Evolutionary conservation across 2,797 vertebrate genomes (phyloP).

Genomic region (Borostomias antarcticus): DNA sequence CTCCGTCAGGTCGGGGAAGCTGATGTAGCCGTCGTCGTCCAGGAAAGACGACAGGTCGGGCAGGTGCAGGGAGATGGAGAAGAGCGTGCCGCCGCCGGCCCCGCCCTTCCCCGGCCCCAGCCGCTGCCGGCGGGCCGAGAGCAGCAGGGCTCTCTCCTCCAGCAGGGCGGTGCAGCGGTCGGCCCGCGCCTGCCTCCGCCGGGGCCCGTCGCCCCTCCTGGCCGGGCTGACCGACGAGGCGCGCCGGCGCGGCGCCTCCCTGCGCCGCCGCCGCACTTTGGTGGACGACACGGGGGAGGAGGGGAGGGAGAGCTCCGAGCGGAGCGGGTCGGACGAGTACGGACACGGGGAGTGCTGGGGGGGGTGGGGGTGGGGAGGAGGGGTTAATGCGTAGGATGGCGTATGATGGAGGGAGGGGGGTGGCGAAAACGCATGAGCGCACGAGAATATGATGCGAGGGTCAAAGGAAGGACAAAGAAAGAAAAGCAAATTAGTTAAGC

Average conservation of each 20-base stretch:
- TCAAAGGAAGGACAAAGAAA: constrained; percentile 83
- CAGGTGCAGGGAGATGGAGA: constrained; percentile 99
- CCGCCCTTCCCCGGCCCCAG: constrained; percentile 77
- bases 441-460: constrained; percentile 79
- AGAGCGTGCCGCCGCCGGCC: constrained; percentile 81
- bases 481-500: constrained; percentile 89
- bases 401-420: constrained; percentile 47
- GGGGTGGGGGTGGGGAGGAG: constrained; percentile 49
- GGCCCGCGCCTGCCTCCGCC: constrained; percentile 63
- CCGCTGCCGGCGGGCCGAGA: constrained; percentile 83
- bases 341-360: constrained; percentile 75
- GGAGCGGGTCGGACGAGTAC: constrained; percentile 79
- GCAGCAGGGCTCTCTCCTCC: constrained; percentile 79
- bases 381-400: constrained; percentile 33
- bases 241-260: constrained; percentile 77
- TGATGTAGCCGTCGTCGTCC: constrained; percentile 96
- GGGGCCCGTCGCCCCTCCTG: constrained; percentile 59
- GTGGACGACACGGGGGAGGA: constrained; percentile 78
- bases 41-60: constrained; percentile 90
- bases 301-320: constrained; percentile 78
- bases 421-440: constrained; percentile 53
- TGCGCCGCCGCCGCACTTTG: constrained; percentile 87
- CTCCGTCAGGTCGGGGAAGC: constrained; percentile 91
- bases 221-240: constrained; percentile 72
- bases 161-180: constrained; percentile 81